Percentiles rank a stretch among this genome's conserved stretches.
phyloP scores from a whole-genome alignment of 1,140 invertebrate genomes.

The Brachionus asplanchnoidis region DNA sequence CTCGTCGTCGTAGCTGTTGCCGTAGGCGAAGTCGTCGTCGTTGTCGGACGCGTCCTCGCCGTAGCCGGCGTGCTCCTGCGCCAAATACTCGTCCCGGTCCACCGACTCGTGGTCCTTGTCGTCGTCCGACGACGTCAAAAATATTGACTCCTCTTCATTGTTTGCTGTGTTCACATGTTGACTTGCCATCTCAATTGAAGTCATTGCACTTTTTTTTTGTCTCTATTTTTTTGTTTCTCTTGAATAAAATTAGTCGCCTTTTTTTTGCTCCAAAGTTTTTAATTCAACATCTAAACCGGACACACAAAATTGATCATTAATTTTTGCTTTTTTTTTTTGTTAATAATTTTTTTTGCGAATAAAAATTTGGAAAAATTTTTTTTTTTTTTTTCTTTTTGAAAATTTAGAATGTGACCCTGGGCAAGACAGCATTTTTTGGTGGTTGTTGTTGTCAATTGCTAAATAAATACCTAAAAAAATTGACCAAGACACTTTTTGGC shows the following conservation, averaged over 20 bases:
- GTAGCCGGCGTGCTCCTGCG: not conserved
- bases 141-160: conserved; percentile 40
- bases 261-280: not conserved
- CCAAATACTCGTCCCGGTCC: not conserved
- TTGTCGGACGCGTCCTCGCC: conserved; percentile 17
- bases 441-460: no score
- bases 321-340: not conserved
- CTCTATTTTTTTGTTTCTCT: not conserved
- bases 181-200: not conserved
- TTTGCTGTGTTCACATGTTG: not conserved
- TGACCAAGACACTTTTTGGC: no score
- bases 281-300: not conserved
- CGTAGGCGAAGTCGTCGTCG: not conserved
- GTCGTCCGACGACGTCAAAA: conserved; percentile 15
- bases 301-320: no score
- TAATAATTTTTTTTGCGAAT: not conserved
- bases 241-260: not conserved
- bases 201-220: not conserved
- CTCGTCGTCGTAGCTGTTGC: conserved; percentile 5
- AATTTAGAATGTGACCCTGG: no score
- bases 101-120: conserved; percentile 31
- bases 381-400: no score
- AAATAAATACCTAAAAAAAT: no score
- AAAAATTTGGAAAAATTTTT: no score
- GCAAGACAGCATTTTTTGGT: no score